Conservation (phyloP, 2,888 invertebrate genomes). For the Thyatira batis region DNA sequence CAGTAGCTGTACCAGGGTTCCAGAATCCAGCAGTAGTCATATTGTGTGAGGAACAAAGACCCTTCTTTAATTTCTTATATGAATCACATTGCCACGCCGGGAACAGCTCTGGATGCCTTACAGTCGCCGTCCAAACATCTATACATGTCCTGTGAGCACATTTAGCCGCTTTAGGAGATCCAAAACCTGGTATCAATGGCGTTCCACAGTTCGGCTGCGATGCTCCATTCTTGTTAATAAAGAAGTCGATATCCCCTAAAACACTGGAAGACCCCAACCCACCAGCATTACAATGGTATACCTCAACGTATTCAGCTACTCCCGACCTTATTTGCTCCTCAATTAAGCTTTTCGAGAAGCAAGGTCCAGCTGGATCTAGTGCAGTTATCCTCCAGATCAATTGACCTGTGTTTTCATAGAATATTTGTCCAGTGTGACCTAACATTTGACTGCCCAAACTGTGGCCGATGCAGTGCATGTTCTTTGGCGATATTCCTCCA, state of each 20-base stretch:
- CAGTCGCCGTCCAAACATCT: slow-evolving; percentile 61
- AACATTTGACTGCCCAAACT: slow-evolving; percentile 72
- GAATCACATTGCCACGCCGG: slow-evolving; percentile 62
- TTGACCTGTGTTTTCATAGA: slow-evolving; percentile 46
- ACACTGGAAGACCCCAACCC: slow-evolving; percentile 73
- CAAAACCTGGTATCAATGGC: slow-evolving; percentile 60
- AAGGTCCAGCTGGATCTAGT: slow-evolving; percentile 74
- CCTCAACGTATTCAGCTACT: slow-evolving; percentile 83
- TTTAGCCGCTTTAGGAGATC: slow-evolving; percentile 64
- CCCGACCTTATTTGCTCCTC: slow-evolving; percentile 75
- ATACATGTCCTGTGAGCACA: slow-evolving; percentile 70
- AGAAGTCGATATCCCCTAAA: slow-evolving; percentile 82
- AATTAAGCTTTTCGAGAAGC: slow-evolving; percentile 62
- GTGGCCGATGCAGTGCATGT: slow-evolving; percentile 70
- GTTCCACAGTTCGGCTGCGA: slow-evolving; percentile 80
- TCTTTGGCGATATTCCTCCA: slow-evolving; percentile 57
- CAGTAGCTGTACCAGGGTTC: slow-evolving; percentile 66
- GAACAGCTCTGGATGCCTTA: slow-evolving; percentile 56
- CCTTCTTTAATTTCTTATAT: slow-evolving; percentile 55
- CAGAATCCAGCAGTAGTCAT: slow-evolving; percentile 63
- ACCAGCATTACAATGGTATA: slow-evolving; percentile 83
- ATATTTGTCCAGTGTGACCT: slow-evolving; percentile 59
- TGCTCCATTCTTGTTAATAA: slow-evolving; percentile 81
- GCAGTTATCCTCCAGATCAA: slow-evolving; percentile 65
- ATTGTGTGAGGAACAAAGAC: slow-evolving; percentile 49